Percentiles rank a stretch among this genome's conserved stretches.
Conservation (phyloP, 2,113 vertebrate genomes). For the Gymnogyps californianus region DNA sequence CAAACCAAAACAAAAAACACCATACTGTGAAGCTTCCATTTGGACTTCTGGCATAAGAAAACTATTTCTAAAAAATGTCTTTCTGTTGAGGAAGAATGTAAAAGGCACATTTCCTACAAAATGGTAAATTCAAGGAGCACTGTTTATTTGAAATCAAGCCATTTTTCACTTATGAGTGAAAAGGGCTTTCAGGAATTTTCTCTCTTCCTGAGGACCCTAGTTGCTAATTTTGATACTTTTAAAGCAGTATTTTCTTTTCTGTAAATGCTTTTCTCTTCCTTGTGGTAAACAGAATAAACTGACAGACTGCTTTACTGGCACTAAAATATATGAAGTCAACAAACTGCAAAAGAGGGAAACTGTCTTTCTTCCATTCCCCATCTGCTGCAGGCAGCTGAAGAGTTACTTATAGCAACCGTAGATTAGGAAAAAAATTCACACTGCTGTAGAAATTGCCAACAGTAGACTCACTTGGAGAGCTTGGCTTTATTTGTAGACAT, state of each 20-base stretch:
- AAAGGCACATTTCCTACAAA: background rate
- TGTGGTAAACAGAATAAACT: conserved; percentile 1
- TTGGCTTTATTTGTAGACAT: conserved; percentile 19
- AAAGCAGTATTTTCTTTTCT: background rate
- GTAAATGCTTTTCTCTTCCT: background rate
- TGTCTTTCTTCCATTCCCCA: conserved; percentile 23
- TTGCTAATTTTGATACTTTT: background rate
- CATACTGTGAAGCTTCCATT: background rate
- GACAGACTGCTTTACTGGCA: background rate
- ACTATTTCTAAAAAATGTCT: background rate
- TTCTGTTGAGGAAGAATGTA: background rate
- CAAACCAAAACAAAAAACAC: background rate
- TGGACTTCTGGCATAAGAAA: background rate
- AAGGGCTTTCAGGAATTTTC: background rate
- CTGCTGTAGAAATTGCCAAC: conserved; percentile 19
- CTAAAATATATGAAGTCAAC: background rate
- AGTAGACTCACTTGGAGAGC: background rate
- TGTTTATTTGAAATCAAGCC: background rate
- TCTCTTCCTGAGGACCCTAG: background rate
- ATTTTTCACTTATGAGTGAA: background rate
- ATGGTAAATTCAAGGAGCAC: background rate
- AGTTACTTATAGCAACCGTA: conserved; percentile 41
- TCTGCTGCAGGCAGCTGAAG: conserved; percentile 30
- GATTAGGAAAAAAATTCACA: conserved; percentile 21
- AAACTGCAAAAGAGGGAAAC: background rate